These are phyloP conservation scores for Hemistola chrysoprasaria DNA, from an alignment of 2,888 invertebrate species.

Conservation along the genomic window DNA sequence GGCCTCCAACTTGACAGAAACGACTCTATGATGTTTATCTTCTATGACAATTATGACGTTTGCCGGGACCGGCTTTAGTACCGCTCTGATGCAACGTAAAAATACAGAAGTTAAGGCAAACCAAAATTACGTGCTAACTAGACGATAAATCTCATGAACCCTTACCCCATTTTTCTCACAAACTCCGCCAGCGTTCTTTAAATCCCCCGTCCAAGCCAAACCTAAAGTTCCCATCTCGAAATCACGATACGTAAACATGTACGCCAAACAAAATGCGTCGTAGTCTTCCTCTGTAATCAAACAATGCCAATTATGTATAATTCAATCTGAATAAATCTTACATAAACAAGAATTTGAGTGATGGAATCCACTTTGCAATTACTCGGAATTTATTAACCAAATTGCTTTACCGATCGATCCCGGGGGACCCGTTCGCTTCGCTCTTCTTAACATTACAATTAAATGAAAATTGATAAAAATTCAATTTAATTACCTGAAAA, in stretches of 20 bases:
- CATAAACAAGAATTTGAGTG: conserved; percentile 20
- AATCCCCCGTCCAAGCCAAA: conserved; percentile 98
- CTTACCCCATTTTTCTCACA: conserved; percentile 98
- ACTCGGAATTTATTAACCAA: conserved; percentile 41
- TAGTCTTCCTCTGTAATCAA: conserved; percentile 95
- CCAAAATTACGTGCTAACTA: too few relatives aligned
- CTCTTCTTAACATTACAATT: conserved; percentile 32
- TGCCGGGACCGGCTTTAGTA: too few relatives aligned
- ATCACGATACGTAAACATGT: conserved; percentile 98
- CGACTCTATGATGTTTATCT: too few relatives aligned
- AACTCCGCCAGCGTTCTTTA: conserved; percentile 98
- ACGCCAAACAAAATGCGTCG: conserved; percentile 98
- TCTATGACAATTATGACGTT: too few relatives aligned
- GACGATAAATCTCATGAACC: too few relatives aligned
- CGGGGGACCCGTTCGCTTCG: conserved; percentile 30
- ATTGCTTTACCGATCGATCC: conserved; percentile 36
- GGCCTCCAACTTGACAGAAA: too few relatives aligned
- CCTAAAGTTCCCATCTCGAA: conserved; percentile 98
- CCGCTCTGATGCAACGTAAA: too few relatives aligned
- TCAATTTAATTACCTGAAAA: conserved; percentile 88
- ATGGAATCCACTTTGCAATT: conserved; percentile 22
- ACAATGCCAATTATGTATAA: conserved; percentile 28
- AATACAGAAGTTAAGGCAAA: too few relatives aligned
- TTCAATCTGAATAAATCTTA: conserved; percentile 24
- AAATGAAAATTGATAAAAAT: conserved; percentile 12